Conservation (phyloP, 2,113 vertebrate species). For the Dolichotis patagonum region DNA sequence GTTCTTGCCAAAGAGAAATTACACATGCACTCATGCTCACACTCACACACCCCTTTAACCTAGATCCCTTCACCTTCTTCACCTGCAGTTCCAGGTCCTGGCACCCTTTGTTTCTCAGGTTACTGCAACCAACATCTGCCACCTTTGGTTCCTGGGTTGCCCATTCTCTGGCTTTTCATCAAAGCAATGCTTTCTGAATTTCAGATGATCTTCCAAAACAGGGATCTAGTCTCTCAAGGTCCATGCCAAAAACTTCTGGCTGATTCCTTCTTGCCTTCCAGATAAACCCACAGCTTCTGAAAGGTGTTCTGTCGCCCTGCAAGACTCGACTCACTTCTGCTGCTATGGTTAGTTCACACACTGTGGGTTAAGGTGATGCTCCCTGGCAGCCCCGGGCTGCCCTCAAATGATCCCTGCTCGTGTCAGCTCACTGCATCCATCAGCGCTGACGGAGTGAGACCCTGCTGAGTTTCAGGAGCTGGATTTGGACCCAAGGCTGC, state of each 20-base stretch:
- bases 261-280: not conserved
- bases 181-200: not conserved
- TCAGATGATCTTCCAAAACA: not conserved
- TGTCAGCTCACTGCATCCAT: not conserved
- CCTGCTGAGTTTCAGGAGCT: not conserved
- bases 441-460: rapidly evolving
- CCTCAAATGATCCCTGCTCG: rapidly evolving
- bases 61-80: not conserved
- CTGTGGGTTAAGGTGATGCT: not conserved
- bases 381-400: too few relatives aligned
- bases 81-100: not conserved
- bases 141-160: too few relatives aligned
- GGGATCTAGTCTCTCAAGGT: not conserved
- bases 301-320: rapidly evolving
- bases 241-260: not conserved
- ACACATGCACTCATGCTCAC: not conserved
- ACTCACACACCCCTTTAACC: not conserved
- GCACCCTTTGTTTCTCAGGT: not conserved
- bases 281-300: not conserved
- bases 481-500: rapidly evolving
- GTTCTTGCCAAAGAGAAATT: not conserved
- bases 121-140: rapidly evolving
- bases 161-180: not conserved
- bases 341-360: not conserved
- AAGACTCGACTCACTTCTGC: not conserved